Evolutionary conservation across 2,113 vertebrate species (phyloP).

Genomic region (Atlantisia rogersi): DNA sequence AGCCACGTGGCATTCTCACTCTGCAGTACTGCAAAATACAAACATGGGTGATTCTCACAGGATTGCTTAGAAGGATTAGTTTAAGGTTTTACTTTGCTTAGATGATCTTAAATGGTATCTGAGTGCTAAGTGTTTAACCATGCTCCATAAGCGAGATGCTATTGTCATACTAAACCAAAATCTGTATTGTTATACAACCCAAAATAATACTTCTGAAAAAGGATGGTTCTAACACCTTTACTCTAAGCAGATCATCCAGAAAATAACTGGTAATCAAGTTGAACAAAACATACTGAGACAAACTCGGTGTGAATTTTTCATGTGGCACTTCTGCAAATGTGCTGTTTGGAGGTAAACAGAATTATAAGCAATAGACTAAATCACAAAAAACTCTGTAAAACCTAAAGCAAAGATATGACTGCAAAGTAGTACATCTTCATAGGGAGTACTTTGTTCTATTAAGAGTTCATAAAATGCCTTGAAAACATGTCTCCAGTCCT

Average conservation of each 20-base stretch:
- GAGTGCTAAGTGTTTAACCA: background rate
- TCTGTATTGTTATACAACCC: background rate
- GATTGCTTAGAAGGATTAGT: background rate
- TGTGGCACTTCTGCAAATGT: background rate
- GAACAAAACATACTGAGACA: background rate
- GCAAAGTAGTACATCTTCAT: background rate
- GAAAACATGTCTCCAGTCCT: background rate
- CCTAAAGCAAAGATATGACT: background rate
- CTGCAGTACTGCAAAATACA: background rate
- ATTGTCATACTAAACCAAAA: background rate
- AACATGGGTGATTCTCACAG: background rate
- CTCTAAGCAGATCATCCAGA: background rate
- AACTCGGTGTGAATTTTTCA: background rate
- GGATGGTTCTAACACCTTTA: background rate
- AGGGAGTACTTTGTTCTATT: background rate
- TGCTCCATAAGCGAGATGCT: background rate
- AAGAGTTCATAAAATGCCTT: background rate
- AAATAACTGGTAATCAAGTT: background rate
- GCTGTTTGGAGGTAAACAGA: background rate
- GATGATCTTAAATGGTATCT: background rate
- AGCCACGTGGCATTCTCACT: background rate
- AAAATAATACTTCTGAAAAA: background rate
- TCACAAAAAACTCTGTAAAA: background rate
- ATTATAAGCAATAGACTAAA: background rate
- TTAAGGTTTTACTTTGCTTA: background rate